Evolutionary conservation across 2,797 vertebrate species (phyloP), one percentile per base, ranked within the genome.

Genomic region (Sebastes matsubarae): DNA sequence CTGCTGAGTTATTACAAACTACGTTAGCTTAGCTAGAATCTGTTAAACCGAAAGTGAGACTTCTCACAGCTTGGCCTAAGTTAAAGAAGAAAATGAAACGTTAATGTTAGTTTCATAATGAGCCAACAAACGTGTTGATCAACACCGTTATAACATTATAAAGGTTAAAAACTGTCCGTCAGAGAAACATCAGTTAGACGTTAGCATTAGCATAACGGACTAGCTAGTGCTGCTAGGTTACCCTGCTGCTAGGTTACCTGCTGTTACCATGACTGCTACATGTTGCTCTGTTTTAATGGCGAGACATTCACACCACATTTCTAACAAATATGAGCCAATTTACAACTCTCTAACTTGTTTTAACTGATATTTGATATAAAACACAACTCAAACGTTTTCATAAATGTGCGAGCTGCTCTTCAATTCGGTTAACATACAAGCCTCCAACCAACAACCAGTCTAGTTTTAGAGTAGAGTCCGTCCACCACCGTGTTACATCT

Each of bases 41-140:
- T 4, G n/a, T 36, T 34, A 18, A 72, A 77, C 3, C n/a, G 73
- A 87, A 90, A 90, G 78, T 80, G 84, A 88, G 81, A 87, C 18
- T 3, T 54, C 1, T 2, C 6, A 24, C 1, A 4, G 4, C 2
- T 10, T 2, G 59, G 32, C 46, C 14, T 5, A 4, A 20, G n/a
- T 12, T 3, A 65, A 59, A 14, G 32, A 14, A 71, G 11, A 5
- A 4, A 18, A 6, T n/a, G 4, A 22, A 8, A n/a, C 6, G 5
- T 0, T 20, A 32, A 13, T 6, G 24, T 13, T 5, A 25, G 4
- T 32, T 57, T n/a, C 2, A 2, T 55, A n/a, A 57, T 4, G 11
- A 67, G 18, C 6, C n/a, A 5, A 38, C 36, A 5, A 18, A 8
- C 6, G 2, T 16, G 75, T 29, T 68, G 3, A 13, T 9, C 14